A percentile compares a stretch with the other conserved stretches of the same genome.
Conservation (phyloP, 1,140 invertebrate species). For the Dinoponera quadriceps region DNA sequence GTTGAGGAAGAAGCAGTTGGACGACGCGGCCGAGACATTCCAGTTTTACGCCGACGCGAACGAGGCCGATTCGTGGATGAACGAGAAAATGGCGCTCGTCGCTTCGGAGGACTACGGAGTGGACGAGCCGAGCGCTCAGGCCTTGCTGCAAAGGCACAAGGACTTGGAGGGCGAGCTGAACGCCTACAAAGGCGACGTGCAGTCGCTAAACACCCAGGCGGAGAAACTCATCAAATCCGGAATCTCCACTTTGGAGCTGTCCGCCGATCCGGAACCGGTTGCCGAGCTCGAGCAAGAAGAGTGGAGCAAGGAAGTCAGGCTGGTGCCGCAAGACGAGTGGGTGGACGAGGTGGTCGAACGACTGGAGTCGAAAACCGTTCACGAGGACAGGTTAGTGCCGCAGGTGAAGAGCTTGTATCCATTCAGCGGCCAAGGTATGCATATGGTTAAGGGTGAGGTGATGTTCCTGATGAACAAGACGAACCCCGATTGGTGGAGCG, state of each 20-base stretch:
- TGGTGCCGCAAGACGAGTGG: slow-evolving; percentile 95
- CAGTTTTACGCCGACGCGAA: slow-evolving; percentile 98
- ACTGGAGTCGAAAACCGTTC: slow-evolving; percentile 93
- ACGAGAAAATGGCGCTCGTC: slow-evolving; percentile 95
- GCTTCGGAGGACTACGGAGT: slow-evolving; percentile 95
- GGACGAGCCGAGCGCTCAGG: slow-evolving; percentile 95
- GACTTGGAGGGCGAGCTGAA: slow-evolving; percentile 96
- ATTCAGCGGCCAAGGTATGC: slow-evolving; percentile 97
- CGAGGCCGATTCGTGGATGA: slow-evolving; percentile 98
- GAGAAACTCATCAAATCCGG: slow-evolving; percentile 92
- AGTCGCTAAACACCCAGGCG: slow-evolving; percentile 94
- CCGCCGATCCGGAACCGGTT: slow-evolving; percentile 88
- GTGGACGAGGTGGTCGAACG: slow-evolving; percentile 95
- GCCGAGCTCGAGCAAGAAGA: slow-evolving; percentile 90
- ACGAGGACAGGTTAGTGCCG: slow-evolving; percentile 94
- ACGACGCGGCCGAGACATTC: slow-evolving; percentile 97
- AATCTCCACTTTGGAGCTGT: slow-evolving; percentile 91
- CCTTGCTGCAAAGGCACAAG: slow-evolving; percentile 93
- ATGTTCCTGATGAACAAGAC: slow-evolving; percentile 98
- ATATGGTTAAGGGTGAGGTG: slow-evolving; percentile 94
- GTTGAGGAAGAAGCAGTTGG: slow-evolving; percentile 93
- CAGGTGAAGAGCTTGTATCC: slow-evolving; percentile 96
- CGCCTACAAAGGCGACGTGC: slow-evolving; percentile 96
- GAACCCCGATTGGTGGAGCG: slow-evolving; percentile 99
- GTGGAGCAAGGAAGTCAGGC: slow-evolving; percentile 91